A percentile compares a stretch with the other conserved stretches of the same genome.
Evolutionary conservation across 2,888 invertebrate species (phyloP).

Genomic region (Acanthosepion pharaonis): DNA sequence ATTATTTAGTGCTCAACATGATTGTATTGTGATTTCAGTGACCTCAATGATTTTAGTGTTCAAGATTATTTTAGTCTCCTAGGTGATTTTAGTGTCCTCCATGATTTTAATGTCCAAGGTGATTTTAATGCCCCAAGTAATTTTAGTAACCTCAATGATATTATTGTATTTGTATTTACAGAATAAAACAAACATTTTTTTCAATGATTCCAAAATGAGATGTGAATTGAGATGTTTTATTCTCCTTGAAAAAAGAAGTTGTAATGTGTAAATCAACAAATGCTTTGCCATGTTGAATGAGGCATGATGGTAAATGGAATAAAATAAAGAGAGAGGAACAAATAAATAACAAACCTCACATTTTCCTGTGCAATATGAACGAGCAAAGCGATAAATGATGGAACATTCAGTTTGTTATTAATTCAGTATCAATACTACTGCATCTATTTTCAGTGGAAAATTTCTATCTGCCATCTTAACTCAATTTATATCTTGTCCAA

Average conservation of each 20-base stretch:
- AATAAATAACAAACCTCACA: not conserved
- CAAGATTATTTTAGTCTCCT: too few species aligned
- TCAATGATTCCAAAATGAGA: not conserved
- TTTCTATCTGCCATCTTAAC: not conserved
- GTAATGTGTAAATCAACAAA: not conserved
- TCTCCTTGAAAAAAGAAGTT: not conserved
- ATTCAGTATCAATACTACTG: not conserved
- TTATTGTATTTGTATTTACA: not conserved
- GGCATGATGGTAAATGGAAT: not conserved
- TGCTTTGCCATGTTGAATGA: not conserved
- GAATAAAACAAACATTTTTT: not conserved
- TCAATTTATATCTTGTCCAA: slow-evolving; percentile 33
- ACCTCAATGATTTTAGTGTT: too few species aligned
- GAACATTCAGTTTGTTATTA: not conserved
- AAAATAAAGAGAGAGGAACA: not conserved
- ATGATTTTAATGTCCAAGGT: too few species aligned
- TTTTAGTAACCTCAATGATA: too few species aligned
- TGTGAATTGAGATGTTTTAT: slow-evolving; percentile 3
- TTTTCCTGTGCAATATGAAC: not conserved
- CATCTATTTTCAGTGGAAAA: slow-evolving; percentile 6
- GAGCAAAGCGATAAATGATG: not conserved
- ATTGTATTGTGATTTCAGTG: too few species aligned
- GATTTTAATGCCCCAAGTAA: too few species aligned
- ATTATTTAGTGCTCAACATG: too few species aligned
- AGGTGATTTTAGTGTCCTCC: too few species aligned